Evolutionary conservation across 2,797 vertebrate genomes (phyloP).

Genomic region (Manis crassicaudata): DNA sequence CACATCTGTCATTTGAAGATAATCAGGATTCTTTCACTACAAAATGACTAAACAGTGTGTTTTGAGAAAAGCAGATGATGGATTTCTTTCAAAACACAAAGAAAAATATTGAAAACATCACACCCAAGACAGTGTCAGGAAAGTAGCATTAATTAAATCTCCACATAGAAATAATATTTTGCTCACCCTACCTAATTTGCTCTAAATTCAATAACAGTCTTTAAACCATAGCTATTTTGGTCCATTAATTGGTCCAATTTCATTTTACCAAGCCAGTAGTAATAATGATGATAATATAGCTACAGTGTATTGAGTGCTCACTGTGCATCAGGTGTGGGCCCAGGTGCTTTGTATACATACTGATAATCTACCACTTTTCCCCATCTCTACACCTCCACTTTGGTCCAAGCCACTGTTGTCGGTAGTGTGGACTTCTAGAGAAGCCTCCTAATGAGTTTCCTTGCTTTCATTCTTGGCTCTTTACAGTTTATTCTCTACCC

Average conservation of each 20-base stretch:
- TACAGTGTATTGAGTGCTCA: neutral
- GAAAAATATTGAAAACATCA: conserved; percentile 47
- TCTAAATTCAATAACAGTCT: conserved; percentile 22
- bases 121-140: conserved; percentile 8
- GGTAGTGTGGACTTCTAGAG: neutral
- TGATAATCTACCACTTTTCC: neutral
- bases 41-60: conserved; percentile 59
- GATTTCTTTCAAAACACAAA: conserved; percentile 65
- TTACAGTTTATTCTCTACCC: neutral
- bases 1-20: conserved; percentile 73
- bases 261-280: neutral
- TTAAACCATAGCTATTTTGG: neutral
- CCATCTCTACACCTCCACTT: neutral
- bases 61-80: conserved; percentile 63
- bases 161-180: neutral
- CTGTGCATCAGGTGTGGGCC: neutral
- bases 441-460: neutral
- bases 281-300: neutral
- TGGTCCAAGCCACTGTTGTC: neutral
- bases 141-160: conserved; percentile 52
- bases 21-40: conserved; percentile 71
- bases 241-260: conserved; percentile 7
- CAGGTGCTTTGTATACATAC: neutral
- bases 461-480: neutral
- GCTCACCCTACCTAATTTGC: neutral